Conservation (phyloP, 2,113 vertebrate species). For the Aepyceros melampus region DNA sequence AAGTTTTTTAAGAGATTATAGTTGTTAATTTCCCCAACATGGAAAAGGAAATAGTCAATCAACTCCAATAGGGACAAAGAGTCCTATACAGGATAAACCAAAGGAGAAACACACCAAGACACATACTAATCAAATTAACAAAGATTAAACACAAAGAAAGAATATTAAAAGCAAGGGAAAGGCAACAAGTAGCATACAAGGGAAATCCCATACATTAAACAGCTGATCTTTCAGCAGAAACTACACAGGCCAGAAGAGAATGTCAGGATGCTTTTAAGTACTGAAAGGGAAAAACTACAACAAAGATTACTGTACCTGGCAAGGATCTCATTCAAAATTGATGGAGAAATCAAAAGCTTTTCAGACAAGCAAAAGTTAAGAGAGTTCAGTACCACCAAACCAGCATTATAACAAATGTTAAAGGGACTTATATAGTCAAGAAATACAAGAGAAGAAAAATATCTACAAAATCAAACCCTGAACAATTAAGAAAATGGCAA, state of each 20-base stretch:
- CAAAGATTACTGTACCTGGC: neutral
- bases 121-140: neutral
- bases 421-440: neutral
- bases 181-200: neutral
- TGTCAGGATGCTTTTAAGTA: neutral
- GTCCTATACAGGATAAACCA: neutral
- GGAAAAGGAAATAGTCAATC: neutral
- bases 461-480: neutral
- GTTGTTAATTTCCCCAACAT: neutral
- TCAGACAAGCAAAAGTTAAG: neutral
- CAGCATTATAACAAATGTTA: neutral
- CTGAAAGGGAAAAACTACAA: neutral
- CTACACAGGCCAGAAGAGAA: neutral
- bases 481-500: neutral
- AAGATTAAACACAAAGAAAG: neutral
- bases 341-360: neutral
- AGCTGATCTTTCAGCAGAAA: neutral
- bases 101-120: neutral
- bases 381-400: neutral
- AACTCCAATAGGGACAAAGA: neutral
- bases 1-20: neutral
- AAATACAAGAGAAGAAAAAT: neutral
- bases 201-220: neutral
- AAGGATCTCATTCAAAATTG: neutral
- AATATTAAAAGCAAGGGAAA: neutral